These are phyloP conservation scores for Hemibagrus guttatus DNA, from an alignment of 2,797 vertebrate genomes.

Conservation along the genomic window DNA sequence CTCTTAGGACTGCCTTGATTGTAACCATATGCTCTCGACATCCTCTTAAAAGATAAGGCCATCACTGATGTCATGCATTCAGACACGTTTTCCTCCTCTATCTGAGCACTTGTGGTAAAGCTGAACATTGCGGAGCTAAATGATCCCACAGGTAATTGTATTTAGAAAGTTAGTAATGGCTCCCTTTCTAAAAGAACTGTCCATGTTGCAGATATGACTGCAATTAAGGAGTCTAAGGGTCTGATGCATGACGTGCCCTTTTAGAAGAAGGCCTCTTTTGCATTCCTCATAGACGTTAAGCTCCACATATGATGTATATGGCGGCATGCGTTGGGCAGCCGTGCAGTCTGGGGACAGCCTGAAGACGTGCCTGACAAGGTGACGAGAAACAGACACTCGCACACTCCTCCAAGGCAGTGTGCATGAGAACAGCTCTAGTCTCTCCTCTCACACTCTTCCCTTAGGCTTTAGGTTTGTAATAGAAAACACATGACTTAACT, in stretches of 20 bases:
- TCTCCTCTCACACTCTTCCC: slow-evolving; percentile 5
- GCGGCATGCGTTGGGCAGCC: slow-evolving; percentile 37
- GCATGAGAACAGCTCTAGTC: slow-evolving; percentile 35
- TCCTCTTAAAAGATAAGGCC: slow-evolving; percentile 41
- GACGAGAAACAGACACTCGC: slow-evolving; percentile 49
- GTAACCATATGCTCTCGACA: slow-evolving; percentile 53
- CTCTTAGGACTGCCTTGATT: slow-evolving; percentile 48
- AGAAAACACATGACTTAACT: slow-evolving; percentile 24
- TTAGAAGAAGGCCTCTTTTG: slow-evolving; percentile 38
- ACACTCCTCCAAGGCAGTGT: slow-evolving; percentile 35
- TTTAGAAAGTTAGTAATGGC: slow-evolving; percentile 30
- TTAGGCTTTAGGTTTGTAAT: slow-evolving; percentile 23
- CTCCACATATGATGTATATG: slow-evolving; percentile 53
- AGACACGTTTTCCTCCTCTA: slow-evolving; percentile 7
- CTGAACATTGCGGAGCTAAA: neutral
- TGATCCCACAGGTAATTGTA: slow-evolving; percentile 12
- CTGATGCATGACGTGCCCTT: slow-evolving; percentile 30
- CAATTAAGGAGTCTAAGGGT: slow-evolving; percentile 23
- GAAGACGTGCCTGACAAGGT: slow-evolving; percentile 48
- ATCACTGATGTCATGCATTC: slow-evolving; percentile 37
- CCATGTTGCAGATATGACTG: slow-evolving; percentile 13
- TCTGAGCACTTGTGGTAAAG: neutral
- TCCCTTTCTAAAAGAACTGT: slow-evolving; percentile 17
- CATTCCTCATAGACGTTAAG: slow-evolving; percentile 45
- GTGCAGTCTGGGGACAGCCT: slow-evolving; percentile 45